These are phyloP conservation scores for Cygnus buccinator DNA, from an alignment of 2,113 vertebrate species.

Conservation along the genomic window DNA sequence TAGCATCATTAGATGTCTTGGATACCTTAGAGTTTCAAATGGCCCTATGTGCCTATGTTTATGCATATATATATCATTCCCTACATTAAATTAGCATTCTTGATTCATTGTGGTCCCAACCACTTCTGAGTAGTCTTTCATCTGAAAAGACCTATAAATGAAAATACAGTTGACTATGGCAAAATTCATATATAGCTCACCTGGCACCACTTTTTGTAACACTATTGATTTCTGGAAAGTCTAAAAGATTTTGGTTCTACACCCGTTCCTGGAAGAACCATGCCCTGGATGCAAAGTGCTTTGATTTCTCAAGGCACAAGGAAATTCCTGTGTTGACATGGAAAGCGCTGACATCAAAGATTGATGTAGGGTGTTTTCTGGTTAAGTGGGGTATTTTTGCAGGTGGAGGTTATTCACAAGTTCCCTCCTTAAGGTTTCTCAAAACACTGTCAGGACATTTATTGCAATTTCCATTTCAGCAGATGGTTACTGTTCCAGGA, in stretches of 20 bases:
- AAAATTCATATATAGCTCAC: not conserved
- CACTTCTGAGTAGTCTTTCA: not conserved
- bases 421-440: conserved; percentile 35
- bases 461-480: conserved; percentile 36
- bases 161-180: not conserved
- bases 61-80: fast-evolving
- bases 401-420: not conserved
- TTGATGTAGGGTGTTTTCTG: conserved; percentile 17
- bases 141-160: not conserved
- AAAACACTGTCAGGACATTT: conserved; percentile 6
- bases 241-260: not conserved
- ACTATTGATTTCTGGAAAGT: not conserved
- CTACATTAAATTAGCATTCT: not conserved
- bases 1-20: not conserved
- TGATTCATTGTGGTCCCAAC: not conserved
- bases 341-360: conserved; percentile 17
- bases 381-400: conserved; percentile 32
- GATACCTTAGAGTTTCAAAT: not conserved
- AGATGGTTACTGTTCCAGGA: conserved; percentile 6
- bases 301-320: not conserved
- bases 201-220: not conserved
- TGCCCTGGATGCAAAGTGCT: not conserved
- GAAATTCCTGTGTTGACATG: conserved; percentile 20
- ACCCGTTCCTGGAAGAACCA: conserved; percentile 9
- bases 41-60: not conserved